These are phyloP conservation scores for Pollenia angustigena DNA, from an alignment of 2,888 invertebrate species.

Conservation along the genomic window DNA sequence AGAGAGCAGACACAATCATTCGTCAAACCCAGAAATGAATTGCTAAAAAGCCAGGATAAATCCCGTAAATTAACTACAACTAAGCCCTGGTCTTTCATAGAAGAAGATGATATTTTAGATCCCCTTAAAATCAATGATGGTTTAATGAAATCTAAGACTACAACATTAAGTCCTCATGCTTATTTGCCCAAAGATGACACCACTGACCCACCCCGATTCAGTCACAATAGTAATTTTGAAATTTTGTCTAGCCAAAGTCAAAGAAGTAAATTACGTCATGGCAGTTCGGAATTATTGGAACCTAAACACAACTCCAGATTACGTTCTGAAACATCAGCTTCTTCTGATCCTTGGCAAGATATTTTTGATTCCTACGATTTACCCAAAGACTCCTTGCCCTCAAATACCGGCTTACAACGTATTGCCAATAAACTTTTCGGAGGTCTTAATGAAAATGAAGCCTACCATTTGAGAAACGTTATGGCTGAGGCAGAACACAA, in stretches of 20 bases:
- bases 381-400: slow-evolving; percentile 85
- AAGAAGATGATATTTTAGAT: slow-evolving; percentile 88
- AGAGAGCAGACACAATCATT: slow-evolving; percentile 90
- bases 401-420: slow-evolving; percentile 87
- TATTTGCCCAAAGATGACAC: slow-evolving; percentile 74
- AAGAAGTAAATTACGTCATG: slow-evolving; percentile 17
- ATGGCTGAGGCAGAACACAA: slow-evolving; percentile 93
- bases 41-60: slow-evolving; percentile 74
- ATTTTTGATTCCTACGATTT: slow-evolving; percentile 85
- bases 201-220: background rate
- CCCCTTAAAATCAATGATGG: slow-evolving; percentile 90
- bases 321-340: slow-evolving; percentile 16
- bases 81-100: slow-evolving; percentile 83
- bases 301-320: slow-evolving; percentile 28
- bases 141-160: slow-evolving; percentile 84
- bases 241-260: background rate
- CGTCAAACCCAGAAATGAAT: slow-evolving; percentile 85
- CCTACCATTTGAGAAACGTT: slow-evolving; percentile 90
- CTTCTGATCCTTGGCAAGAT: slow-evolving; percentile 81
- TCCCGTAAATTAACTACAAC: slow-evolving; percentile 62
- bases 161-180: slow-evolving; percentile 83
- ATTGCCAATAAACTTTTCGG: slow-evolving; percentile 91
- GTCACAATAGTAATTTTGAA: slow-evolving; percentile 4
- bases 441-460: slow-evolving; percentile 90
- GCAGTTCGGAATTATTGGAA: slow-evolving; percentile 20